phyloP scores from a whole-genome alignment of 2,888 invertebrate genomes.

The Dolichomitus sp. region DNA sequence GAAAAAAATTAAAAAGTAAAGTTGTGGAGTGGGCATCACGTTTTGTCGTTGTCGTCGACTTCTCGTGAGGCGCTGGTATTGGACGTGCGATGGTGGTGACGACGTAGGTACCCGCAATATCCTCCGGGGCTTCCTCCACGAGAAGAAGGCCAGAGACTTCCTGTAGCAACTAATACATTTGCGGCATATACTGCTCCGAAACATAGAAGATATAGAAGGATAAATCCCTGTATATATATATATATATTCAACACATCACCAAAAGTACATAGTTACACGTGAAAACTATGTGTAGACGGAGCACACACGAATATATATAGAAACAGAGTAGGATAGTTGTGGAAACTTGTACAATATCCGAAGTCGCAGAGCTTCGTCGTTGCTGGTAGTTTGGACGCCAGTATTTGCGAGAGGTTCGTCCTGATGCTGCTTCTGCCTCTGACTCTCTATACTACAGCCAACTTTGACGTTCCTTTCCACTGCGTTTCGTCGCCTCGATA shows the following conservation, averaged over 20 bases:
- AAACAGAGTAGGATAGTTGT: conserved; percentile 4
- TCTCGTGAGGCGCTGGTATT: not conserved
- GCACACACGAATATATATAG: conserved; percentile 1
- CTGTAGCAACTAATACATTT: conserved; percentile 36
- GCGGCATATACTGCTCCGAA: not conserved
- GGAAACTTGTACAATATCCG: conserved; percentile 67
- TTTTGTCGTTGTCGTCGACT: not conserved
- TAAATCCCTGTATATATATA: not conserved
- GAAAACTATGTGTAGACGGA: not conserved
- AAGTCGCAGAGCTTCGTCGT: conserved; percentile 41
- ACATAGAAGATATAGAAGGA: not conserved
- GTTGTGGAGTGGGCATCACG: conserved; percentile 9
- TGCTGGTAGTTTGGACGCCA: conserved; percentile 36
- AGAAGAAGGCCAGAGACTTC: conserved; percentile 54
- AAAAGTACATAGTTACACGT: conserved; percentile 1
- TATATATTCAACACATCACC: not conserved
- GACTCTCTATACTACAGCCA: not conserved
- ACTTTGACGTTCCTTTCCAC: conserved; percentile 38
- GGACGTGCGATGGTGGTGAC: conserved; percentile 13
- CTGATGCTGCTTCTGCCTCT: conserved; percentile 26
- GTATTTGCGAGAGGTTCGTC: conserved; percentile 59
- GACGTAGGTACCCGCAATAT: conserved; percentile 60
- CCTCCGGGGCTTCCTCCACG: conserved; percentile 51
- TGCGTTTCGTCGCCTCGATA: conserved; percentile 26
- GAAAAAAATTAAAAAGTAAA: conserved; percentile 13